A percentile compares a stretch with the other conserved stretches of the same genome.
Evolutionary conservation across 2,888 invertebrate species (phyloP).

Genomic region (Trypoxylon attenuatum): DNA sequence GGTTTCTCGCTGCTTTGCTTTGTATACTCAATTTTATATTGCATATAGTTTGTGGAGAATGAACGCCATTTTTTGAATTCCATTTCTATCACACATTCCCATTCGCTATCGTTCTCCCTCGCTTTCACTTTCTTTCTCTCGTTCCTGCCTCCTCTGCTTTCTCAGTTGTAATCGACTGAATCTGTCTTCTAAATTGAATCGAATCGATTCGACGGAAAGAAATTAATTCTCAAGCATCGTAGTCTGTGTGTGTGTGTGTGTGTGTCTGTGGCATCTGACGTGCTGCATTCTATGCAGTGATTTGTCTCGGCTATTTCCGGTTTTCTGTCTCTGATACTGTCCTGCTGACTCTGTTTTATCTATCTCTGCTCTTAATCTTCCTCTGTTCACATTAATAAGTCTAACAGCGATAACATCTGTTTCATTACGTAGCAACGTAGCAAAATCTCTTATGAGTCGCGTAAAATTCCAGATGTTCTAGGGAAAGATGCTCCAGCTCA

Average conservation of each 20-base stretch:
- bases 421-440: neutral
- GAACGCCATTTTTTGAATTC: conserved; percentile 43
- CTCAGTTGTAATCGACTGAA: conserved; percentile 1
- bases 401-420: conserved; percentile 17
- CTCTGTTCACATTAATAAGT: conserved; percentile 4
- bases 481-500: too few species aligned
- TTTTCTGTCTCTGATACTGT: too few species aligned
- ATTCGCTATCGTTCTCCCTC: conserved; percentile 3
- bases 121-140: conserved; percentile 5
- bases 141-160: neutral
- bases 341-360: too few species aligned
- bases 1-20: conserved; percentile 58
- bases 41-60: conserved; percentile 49
- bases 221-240: too few species aligned
- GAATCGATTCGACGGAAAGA: neutral
- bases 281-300: too few species aligned
- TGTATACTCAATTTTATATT: conserved; percentile 55
- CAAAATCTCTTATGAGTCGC: too few species aligned
- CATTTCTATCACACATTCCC: conserved; percentile 8
- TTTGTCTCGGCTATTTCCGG: too few species aligned
- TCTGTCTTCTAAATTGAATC: neutral
- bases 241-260: too few species aligned
- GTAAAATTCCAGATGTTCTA: too few species aligned
- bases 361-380: neutral
- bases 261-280: too few species aligned